These are phyloP conservation scores for Gymnoscelis rufifasciata DNA, from an alignment of 2,888 invertebrate genomes.

Conservation along the genomic window DNA sequence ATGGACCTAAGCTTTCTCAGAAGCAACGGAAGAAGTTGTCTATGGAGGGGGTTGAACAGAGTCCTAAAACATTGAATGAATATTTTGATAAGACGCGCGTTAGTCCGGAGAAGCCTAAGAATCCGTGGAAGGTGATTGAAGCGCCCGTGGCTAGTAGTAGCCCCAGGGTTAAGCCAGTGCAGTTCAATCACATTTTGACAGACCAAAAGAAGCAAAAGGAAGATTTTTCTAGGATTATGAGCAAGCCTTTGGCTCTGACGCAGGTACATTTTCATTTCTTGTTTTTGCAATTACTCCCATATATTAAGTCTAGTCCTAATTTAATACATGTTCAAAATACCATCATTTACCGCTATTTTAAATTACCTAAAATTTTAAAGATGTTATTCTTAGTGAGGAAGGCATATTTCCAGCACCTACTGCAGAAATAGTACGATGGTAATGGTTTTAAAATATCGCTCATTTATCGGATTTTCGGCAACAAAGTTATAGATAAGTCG, in stretches of 20 bases:
- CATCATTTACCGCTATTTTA: too few species aligned
- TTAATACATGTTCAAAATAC: too few species aligned
- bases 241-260: constrained; percentile 85
- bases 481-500: too few species aligned
- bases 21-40: constrained; percentile 81
- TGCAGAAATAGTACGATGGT: too few species aligned
- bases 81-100: constrained; percentile 49
- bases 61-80: constrained; percentile 48
- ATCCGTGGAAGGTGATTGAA: constrained; percentile 65
- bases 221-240: constrained; percentile 83
- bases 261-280: constrained; percentile 76
- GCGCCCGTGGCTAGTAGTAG: constrained; percentile 52
- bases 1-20: constrained; percentile 80
- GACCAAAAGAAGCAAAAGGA: constrained; percentile 86
- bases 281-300: too few species aligned
- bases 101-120: constrained; percentile 70
- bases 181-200: constrained; percentile 81
- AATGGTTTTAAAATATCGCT: too few species aligned
- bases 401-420: too few species aligned
- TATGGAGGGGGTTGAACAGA: constrained; percentile 57
- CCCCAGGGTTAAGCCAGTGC: constrained; percentile 59
- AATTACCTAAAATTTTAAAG: too few species aligned
- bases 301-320: too few species aligned
- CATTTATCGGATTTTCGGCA: too few species aligned
- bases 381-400: too few species aligned